phyloP scores from a whole-genome alignment of 2,113 vertebrate genomes.

The Oncorhynchus keta region DNA sequence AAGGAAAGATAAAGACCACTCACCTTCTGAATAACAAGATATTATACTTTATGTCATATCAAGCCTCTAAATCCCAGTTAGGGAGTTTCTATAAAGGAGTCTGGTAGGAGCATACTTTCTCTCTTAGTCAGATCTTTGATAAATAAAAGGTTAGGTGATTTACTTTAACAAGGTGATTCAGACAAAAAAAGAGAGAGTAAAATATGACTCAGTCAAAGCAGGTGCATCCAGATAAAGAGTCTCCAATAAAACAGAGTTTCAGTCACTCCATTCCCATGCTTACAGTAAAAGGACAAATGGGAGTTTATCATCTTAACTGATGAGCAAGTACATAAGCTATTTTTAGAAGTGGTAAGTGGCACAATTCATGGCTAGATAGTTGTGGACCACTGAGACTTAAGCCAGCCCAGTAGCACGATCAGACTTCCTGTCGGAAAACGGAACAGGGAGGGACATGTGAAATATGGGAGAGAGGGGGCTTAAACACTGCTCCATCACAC shows the following conservation, averaged over 20 bases:
- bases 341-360: background rate
- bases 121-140: background rate
- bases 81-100: background rate
- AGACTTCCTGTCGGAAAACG: conserved; percentile 66
- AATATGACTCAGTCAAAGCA: conserved; percentile 36
- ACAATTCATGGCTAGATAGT: background rate
- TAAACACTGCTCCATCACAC: background rate
- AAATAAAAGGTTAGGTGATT: background rate
- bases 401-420: conserved; percentile 37
- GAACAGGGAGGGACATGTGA: conserved; percentile 66
- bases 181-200: background rate
- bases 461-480: conserved; percentile 42
- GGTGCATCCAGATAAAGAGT: conserved; percentile 42
- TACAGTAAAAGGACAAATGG: conserved; percentile 53
- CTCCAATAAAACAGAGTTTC: background rate
- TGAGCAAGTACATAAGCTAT: background rate
- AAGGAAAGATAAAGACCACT: too few species aligned
- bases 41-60: too few species aligned
- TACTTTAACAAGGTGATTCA: conserved; percentile 25
- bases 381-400: conserved; percentile 19
- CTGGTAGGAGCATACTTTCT: background rate
- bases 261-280: conserved; percentile 27
- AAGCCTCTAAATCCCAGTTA: background rate
- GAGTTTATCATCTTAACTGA: conserved; percentile 47
- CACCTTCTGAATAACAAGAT: too few species aligned